Base-by-base conservation (phyloP, 64 coral and sea anemone species). In the Platygyra sinensis region DNA sequence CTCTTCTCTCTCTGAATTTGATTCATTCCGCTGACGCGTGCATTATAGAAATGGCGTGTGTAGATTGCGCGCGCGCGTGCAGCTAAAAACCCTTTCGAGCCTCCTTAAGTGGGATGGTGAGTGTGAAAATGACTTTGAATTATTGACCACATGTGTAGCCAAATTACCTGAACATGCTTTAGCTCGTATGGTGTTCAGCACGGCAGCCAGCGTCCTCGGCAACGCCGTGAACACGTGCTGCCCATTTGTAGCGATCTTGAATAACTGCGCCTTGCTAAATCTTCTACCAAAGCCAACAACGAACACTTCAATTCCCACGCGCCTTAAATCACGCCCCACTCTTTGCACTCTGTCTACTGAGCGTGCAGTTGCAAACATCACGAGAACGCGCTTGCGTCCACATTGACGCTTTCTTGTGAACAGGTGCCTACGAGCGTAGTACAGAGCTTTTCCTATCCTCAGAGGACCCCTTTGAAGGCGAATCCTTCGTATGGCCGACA, bases 361-460 rank as follows among this genome's bases (percentile, higher is more conserved):
- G 50, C 72, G 77, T 12, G 88, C 92, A 60, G 80, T 89, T 39
- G 92, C 90, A 30, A 97, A 86, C 17, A 94, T 69, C 4, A 97
- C 84, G 19, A 97, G 89, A 2, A 94, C 90, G 14, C 90, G 90
- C 67, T 94, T 97, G 4, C 91, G 88, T 32, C 86, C 92, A 52
- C 72, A 91, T 18, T 86, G 87, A 2, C 76, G 55, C 73, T 82
- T 60, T 64, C 95, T 67, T 28, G 57, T 61, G 52, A 94, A 97
- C 12, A 97, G 59, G 19, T 67, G 76, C 29, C 31, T 82, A n/a
- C 73, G 80, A 0, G 92, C 86, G 62, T 72, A 83, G 19, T 39
- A 67, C 0, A 97, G 72, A 7, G 95, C 91, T 51, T 49, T 59
- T 36, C 91, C 95, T 13, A 92, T 72, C 30, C 52, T 49, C 0